Conservation (phyloP, 2,797 vertebrate genomes). For the Coendou prehensilis region DNA sequence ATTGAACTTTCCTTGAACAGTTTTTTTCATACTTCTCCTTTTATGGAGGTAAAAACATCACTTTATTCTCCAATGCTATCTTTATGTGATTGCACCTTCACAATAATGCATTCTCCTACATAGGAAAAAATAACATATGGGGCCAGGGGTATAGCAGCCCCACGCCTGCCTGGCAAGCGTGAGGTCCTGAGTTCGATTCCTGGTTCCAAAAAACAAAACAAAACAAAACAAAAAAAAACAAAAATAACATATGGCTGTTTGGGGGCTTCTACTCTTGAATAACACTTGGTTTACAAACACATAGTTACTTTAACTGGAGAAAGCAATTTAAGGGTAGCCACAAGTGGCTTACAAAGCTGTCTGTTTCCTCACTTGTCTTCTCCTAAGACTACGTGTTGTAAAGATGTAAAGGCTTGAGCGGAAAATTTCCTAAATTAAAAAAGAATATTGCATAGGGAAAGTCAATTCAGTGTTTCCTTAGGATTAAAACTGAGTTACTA, state of each 20-base stretch:
- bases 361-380: slow-evolving; percentile 9
- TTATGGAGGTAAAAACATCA: not conserved
- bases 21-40: slow-evolving; percentile 8
- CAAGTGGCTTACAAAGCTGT: slow-evolving; percentile 55
- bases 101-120: slow-evolving; percentile 40
- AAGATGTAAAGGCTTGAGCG: slow-evolving; percentile 13
- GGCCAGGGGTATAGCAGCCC: no score
- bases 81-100: slow-evolving; percentile 23
- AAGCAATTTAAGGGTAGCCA: slow-evolving; percentile 64
- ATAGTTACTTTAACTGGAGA: slow-evolving; percentile 62
- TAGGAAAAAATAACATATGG: not conserved
- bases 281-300: slow-evolving; percentile 57
- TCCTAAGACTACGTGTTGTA: slow-evolving; percentile 31
- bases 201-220: no score
- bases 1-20: not conserved
- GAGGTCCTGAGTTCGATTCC: no score
- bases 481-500: not conserved
- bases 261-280: slow-evolving; percentile 9
- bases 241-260: slow-evolving; percentile 23
- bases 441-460: not conserved
- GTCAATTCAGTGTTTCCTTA: not conserved
- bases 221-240: not conserved
- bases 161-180: no score
- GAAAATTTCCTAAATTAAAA: slow-evolving; percentile 23
- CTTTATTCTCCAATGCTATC: not conserved